Evolutionary conservation across 2,113 vertebrate species (phyloP).

Genomic region (Colinus virginianus): DNA sequence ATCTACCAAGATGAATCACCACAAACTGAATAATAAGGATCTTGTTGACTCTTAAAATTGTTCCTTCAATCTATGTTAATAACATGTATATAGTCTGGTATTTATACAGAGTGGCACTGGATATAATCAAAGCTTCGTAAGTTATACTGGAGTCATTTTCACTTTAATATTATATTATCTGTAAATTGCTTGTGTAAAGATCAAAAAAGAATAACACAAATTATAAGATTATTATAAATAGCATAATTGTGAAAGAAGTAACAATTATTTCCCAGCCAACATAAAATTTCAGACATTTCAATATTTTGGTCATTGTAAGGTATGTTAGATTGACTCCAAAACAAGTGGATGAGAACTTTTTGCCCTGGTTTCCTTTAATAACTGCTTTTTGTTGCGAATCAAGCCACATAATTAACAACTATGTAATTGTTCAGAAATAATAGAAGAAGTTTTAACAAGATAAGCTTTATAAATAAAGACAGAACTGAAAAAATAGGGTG

Average conservation of each 20-base stretch:
- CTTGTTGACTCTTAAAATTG: constrained; percentile 42
- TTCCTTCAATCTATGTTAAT: constrained; percentile 42
- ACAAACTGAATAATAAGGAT: constrained; percentile 19
- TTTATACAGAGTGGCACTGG: not conserved
- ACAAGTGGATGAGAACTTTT: not conserved
- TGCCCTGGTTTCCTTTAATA: not conserved
- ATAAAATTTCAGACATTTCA: not conserved
- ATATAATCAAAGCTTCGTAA: not conserved
- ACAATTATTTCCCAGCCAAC: not conserved
- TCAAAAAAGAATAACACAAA: not conserved
- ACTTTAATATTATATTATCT: constrained; percentile 11
- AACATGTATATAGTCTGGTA: constrained; percentile 3
- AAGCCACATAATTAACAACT: not conserved
- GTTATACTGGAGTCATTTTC: not conserved
- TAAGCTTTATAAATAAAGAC: not conserved
- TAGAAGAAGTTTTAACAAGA: not conserved
- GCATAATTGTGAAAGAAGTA: not conserved
- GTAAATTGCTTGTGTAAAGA: not conserved
- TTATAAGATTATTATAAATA: not conserved
- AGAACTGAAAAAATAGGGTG: not conserved
- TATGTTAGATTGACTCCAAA: not conserved
- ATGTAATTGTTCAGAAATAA: not conserved
- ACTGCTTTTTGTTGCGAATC: not conserved
- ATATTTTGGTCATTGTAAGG: not conserved
- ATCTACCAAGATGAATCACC: constrained; percentile 39